These are phyloP conservation scores for Hypotaenidia philippensis DNA, from an alignment of 2,797 vertebrate genomes.

Conservation along the genomic window DNA sequence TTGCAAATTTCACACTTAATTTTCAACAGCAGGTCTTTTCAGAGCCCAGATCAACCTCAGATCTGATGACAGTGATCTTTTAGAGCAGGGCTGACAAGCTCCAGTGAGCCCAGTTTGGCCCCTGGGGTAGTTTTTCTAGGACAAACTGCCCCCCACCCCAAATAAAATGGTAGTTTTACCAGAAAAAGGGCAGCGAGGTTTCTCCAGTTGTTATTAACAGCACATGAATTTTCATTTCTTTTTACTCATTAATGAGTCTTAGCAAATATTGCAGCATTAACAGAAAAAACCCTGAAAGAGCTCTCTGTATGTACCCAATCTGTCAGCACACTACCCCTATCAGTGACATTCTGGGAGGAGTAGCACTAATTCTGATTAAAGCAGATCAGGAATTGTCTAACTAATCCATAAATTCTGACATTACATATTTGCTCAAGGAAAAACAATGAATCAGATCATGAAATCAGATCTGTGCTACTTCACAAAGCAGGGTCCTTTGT, in stretches of 20 bases:
- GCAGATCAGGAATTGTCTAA: slow-evolving; percentile 24
- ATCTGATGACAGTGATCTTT: not conserved
- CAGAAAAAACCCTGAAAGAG: not conserved
- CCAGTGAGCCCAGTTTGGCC: not conserved
- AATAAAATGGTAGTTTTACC: not conserved
- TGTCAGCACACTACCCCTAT: not conserved
- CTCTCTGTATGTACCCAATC: not conserved
- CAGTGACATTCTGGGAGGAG: not conserved
- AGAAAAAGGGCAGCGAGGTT: not conserved
- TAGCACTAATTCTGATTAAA: not conserved
- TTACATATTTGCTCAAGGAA: slow-evolving; percentile 47
- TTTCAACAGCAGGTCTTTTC: slow-evolving; percentile 35
- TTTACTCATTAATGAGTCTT: not conserved
- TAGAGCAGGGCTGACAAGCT: not conserved
- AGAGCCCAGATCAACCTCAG: not conserved
- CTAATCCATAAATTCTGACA: slow-evolving; percentile 43
- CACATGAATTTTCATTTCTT: slow-evolving; percentile 10
- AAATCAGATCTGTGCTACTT: not conserved
- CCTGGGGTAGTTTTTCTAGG: not conserved
- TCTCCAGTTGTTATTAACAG: not conserved
- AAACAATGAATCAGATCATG: not conserved
- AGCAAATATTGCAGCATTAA: not conserved
- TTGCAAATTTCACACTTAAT: slow-evolving; percentile 54
- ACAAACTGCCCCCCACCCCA: not conserved
- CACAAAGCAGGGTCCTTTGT: not conserved